Percentiles rank a stretch among this genome's conserved stretches.
phyloP scores from a whole-genome alignment of 1,140 invertebrate species.

The Hylyphantes graminicola region DNA sequence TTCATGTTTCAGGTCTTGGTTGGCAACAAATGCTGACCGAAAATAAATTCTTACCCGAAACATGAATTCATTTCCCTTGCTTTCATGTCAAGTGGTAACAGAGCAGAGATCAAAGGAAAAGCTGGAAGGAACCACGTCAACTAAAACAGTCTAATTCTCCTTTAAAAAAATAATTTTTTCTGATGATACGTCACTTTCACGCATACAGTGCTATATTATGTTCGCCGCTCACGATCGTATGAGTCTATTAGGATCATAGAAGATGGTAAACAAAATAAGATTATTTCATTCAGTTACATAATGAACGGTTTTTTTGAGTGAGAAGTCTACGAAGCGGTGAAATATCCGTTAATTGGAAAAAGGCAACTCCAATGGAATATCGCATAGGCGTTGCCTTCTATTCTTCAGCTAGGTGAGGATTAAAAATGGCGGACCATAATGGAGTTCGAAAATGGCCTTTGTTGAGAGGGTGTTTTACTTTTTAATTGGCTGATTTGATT shows the following conservation, averaged over 20 bases:
- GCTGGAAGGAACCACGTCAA: too few species aligned
- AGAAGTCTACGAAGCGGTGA: slow-evolving; percentile 24
- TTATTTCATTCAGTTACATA: slow-evolving; percentile 22
- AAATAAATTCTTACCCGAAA: too few species aligned
- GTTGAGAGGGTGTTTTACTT: slow-evolving; percentile 22
- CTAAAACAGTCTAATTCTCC: too few species aligned
- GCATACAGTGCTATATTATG: slow-evolving; percentile 2
- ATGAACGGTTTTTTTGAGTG: slow-evolving; percentile 14
- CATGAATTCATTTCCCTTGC: too few species aligned
- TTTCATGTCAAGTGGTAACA: too few species aligned
- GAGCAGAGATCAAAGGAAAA: too few species aligned
- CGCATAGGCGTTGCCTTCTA: slow-evolving; percentile 32
- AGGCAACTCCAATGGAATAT: not conserved
- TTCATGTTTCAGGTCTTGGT: too few species aligned
- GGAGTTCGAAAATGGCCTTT: slow-evolving; percentile 18
- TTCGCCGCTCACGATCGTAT: slow-evolving; percentile 36
- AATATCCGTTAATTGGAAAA: slow-evolving; percentile 51
- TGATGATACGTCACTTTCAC: too few species aligned
- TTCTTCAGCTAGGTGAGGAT: not conserved
- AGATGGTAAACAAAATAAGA: slow-evolving; percentile 8
- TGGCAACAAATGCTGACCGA: too few species aligned
- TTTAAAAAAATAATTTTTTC: too few species aligned
- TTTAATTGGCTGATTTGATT: slow-evolving; percentile 27
- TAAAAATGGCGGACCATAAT: slow-evolving; percentile 3
- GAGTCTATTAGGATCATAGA: slow-evolving; percentile 5